A percentile compares a stretch with the other conserved stretches of the same genome.
phyloP scores from a whole-genome alignment of 2,888 invertebrate species.

The Allygus modestus region DNA sequence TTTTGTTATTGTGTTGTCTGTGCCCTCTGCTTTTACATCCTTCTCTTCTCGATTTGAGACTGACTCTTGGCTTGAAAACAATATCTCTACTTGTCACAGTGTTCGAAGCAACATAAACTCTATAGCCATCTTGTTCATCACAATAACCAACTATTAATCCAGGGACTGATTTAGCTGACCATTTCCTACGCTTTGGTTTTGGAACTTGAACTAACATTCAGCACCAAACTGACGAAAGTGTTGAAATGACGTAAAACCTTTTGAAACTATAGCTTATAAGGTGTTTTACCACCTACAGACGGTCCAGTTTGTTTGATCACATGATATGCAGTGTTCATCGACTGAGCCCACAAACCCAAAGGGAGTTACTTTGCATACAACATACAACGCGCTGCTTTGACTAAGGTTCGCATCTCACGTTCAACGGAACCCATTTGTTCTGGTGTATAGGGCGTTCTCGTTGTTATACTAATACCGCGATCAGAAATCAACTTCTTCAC shows the following conservation, averaged over 20 bases:
- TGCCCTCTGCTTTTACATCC: too few species aligned
- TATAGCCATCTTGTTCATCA: too few species aligned
- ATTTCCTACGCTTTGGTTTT: not conserved
- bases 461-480: conserved; percentile 63
- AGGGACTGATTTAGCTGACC: too few species aligned
- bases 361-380: conserved; percentile 53
- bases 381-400: conserved; percentile 66
- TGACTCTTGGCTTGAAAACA: too few species aligned
- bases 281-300: not conserved
- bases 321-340: conserved; percentile 1
- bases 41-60: too few species aligned
- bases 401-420: conserved; percentile 66
- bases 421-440: conserved; percentile 65
- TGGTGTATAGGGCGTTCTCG: conserved; percentile 65
- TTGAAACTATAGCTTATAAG: not conserved
- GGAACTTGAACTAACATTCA: not conserved
- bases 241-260: not conserved
- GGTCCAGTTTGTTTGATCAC: not conserved
- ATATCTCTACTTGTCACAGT: too few species aligned
- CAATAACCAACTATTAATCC: too few species aligned
- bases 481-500: conserved; percentile 67
- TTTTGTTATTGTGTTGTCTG: too few species aligned
- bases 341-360: conserved; percentile 21
- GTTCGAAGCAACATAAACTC: too few species aligned
- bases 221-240: conserved; percentile 9